A percentile compares a stretch with the other conserved stretches of the same genome.
phyloP scores from a whole-genome alignment of 2,113 vertebrate species.

The Phylloscopus trochilus region DNA sequence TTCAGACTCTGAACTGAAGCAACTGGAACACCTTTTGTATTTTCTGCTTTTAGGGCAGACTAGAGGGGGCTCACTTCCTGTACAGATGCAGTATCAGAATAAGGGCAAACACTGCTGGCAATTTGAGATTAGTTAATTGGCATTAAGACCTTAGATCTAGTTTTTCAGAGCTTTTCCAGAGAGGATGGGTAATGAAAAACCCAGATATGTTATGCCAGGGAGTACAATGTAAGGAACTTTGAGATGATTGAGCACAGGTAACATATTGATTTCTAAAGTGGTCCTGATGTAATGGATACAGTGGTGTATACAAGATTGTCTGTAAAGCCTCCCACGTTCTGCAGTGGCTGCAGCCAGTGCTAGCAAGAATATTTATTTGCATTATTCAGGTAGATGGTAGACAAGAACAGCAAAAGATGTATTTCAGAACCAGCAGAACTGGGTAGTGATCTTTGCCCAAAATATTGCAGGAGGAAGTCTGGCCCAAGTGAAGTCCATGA shows the following conservation, averaged over 20 bases:
- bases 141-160: neutral
- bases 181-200: neutral
- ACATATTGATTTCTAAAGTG: neutral
- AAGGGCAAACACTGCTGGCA: neutral
- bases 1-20: neutral
- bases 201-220: neutral
- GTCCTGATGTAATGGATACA: neutral
- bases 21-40: neutral
- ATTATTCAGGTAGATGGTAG: neutral
- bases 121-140: neutral
- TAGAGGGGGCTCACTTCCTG: neutral
- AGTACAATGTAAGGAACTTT: neutral
- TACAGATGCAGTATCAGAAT: neutral
- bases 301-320: too few species aligned
- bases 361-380: neutral
- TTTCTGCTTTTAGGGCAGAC: neutral
- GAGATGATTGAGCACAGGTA: neutral
- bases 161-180: neutral
- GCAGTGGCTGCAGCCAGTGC: neutral
- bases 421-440: neutral
- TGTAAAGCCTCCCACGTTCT: neutral
- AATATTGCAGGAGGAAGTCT: neutral
- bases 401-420: neutral
- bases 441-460: neutral
- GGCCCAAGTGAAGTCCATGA: neutral